Base-by-base conservation (phyloP, 2,888 invertebrate species). In the Teinopalpus imperialis region DNA sequence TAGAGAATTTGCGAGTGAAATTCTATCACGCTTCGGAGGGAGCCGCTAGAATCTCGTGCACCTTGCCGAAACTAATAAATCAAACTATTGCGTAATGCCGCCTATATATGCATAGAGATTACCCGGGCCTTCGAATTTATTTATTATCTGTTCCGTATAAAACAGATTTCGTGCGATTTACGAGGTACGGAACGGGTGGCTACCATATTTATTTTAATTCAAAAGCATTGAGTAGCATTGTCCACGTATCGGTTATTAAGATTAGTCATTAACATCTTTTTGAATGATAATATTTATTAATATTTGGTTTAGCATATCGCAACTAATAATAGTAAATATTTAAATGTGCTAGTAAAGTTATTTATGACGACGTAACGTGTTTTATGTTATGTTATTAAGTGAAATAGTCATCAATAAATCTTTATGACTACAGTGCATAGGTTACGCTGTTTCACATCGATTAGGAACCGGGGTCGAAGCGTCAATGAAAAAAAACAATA, bases 21-120 rank as follows among this genome's bases (percentile, higher is more conserved):
- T 83, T 81, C 77, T 81, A 81, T 79, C 81, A 83, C 74, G 79
- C 62, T 61, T 59, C 60, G 59, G 60, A 69, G 76, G 81, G 77
- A 57, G 66, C 63, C 66, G 57, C 79, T 79, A 78, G 81, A 73
- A 69, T 68, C 70, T 66, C 60, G 70, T 78, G 80, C 87, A 87
- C 86, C 87, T 87, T 86, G 77, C 79, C 80, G 68, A 74, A 74
- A 74, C 74, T 79, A 69, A 86, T 87, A 87, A 87, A 87, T 87
- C 87, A 87, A 77, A 82, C 78, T 80, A 83, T 83, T 82, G 75
- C 81, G 81, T 82, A 85, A 86, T 81, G 71, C 73, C 66, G 73
- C 74, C 71, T 70, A 69, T 86, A 70, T 83, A 87, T 86, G 86
- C 82, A 87, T 86, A 76, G 66, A 74, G 67, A 74, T 75, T 71